Evolutionary conservation across 1,140 invertebrate species (phyloP), one percentile per base, ranked within the genome.

Genomic region (Scaptodrosophila lebanonensis): DNA sequence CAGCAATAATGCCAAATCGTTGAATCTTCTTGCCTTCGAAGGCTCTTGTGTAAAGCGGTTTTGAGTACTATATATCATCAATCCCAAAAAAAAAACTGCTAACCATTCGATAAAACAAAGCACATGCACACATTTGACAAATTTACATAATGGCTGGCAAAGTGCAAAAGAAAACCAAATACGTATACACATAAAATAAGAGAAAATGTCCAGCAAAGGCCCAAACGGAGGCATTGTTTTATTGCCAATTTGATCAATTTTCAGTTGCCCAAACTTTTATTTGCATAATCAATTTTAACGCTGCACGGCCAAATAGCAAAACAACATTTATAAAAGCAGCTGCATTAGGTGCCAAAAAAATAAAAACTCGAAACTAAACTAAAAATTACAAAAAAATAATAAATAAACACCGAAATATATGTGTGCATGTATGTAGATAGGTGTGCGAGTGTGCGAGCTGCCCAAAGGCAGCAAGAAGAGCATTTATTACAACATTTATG

Each of bases 401-500:
- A 33, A 33, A 33, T 33, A 3, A n/a, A 33, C 3, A 33, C 5
- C 5, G 12, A 33, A 33, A 8, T n/a, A 33, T 8, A 33, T 13
- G 12, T n/a, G 3, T 33, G 32, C 32, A n/a, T n/a, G n/a, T n/a
- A n/a, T n/a, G n/a, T n/a, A n/a, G n/a, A n/a, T n/a, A n/a, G n/a
- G n/a, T n/a, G n/a, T n/a, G n/a, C n/a, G n/a, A n/a, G n/a, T n/a
- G n/a, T n/a, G n/a, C n/a, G n/a, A n/a, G n/a, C n/a, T n/a, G n/a
- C n/a, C 32, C 8, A 33, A 33, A 33, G 12, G 2, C 3, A 8
- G 32, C 3, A 62, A 56, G 51, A 22, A 54, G 50, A 52, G 63
- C 60, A 59, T 66, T 69, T 27, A 66, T 73, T 68, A 49, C 64
- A 54, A 73, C 68, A 65, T 54, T 68, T 20, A 53, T 52, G 56